Evolutionary conservation across 2,797 vertebrate genomes (phyloP), one percentile per base, ranked within the genome.

Genomic region (Bucorvus abyssinicus): DNA sequence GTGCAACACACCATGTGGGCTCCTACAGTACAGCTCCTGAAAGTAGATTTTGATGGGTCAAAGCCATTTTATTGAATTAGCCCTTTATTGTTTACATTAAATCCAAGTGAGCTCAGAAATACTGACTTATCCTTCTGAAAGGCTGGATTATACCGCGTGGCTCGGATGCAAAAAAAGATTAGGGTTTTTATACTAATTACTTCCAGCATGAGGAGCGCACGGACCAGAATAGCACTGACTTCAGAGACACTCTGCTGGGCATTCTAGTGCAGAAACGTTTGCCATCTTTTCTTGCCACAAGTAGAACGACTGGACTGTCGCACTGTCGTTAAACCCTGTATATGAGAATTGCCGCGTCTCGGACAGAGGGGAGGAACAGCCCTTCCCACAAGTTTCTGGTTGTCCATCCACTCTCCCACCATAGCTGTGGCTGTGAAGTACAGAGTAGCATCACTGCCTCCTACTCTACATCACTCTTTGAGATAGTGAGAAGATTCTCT

Each of bases 61-160:
- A 94, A 96, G 93, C 89, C 84, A 97, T 95, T 94, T 94, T 74
- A 96, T 91, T 94, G 92, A 95, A 96, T 96, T 95, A 97, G 95
- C 68, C 85, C 78, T 96, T 97, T 84, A 95, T 94, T 96, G 88
- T 96, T 97, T 97, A 97, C 95, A 97, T 89, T 95, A 96, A 97
- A 97, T 94, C 93, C 93, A 97, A 97, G 86, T 83, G 95, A 96
- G 93, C 91, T 97, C 93, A 96, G 94, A 97, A 97, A 96, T 82
- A 96, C 93, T 97, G 91, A 96, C 76, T 97, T 97, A 97, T 94
- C 96, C 97, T 96, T 77, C 93, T 96, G 90, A 96, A 96, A 97
- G 96, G 93, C 89, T 90, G 94, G 96, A 96, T 96, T 97, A 97
- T 87, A 95, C 93, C 85, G 24, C 69, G 84, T 95, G 90, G 92